Evolutionary conservation across 1,140 invertebrate species (phyloP), one percentile per base, ranked within the genome.

Genomic region (Archegozetes longisetosus): DNA sequence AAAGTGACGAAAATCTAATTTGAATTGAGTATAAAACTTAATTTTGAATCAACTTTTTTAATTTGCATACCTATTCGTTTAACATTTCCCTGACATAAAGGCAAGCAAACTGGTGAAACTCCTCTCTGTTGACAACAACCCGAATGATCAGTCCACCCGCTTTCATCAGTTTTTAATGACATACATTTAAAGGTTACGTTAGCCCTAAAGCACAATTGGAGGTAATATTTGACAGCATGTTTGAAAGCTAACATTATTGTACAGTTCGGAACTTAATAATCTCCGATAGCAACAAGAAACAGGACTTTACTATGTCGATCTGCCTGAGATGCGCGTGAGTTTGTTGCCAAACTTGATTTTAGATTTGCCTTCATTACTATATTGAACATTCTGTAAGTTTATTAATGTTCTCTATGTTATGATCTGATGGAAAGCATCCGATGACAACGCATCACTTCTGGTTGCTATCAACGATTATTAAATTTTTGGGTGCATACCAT

Each of bases 111-210:
- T 1, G 76, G 69, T 13, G 82, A 80, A 24, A 88, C 84, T 4
- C 84, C 84, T 53, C 85, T 74, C 53, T 83, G 73, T 48, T 74
- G 72, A 69, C 85, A 88, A 67, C 85, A 88, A 20, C 65, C 61
- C 14, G 64, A 61, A 69, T 88, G 85, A 72, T 88, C 84, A 46
- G 62, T 62, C 6, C 6, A 40, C 17, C 32, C 32, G 14, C 62
- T 62, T 0, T 64, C 84, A 17, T 84, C 80, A 9, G 32, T 40
- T 17, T 40, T 17, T 17, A 40, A 40, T 40, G 32, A 40, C 53
- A 88, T 73, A 68, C 86, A 88, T 2, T 78, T 78, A 67, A 88
- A 88, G 2, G 84, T 20, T 51, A 51, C 32, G 32, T 40, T 40
- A 9, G 32, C 32, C 32, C 32, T 40, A 40, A 9, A 40, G 17